These are phyloP conservation scores for Periparus ater DNA, from an alignment of 2,797 vertebrate species.

Conservation along the genomic window DNA sequence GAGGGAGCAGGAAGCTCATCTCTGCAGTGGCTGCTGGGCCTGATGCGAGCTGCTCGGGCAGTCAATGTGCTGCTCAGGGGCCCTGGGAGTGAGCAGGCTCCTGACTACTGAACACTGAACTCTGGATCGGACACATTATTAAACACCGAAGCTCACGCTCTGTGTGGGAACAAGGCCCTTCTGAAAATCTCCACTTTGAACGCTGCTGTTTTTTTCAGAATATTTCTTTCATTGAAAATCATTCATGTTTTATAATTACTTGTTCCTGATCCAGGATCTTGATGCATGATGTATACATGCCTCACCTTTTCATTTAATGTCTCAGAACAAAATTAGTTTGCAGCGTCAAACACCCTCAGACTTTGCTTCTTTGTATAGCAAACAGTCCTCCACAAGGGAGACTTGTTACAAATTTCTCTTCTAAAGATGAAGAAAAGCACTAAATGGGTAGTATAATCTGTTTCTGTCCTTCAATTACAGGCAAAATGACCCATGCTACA, in stretches of 20 bases:
- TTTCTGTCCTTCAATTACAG: background rate
- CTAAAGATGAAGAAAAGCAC: background rate
- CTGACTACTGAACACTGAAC: background rate
- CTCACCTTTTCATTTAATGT: background rate
- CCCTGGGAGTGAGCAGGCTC: background rate
- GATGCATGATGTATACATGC: background rate
- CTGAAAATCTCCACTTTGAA: background rate
- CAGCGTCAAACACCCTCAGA: background rate
- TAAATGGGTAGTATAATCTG: background rate
- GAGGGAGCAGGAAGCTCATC: constrained; percentile 45
- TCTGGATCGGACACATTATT: background rate
- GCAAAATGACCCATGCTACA: background rate
- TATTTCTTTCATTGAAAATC: background rate
- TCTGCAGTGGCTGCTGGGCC: background rate
- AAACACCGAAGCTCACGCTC: background rate
- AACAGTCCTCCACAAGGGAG: background rate
- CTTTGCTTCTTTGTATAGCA: background rate
- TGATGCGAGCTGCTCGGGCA: background rate
- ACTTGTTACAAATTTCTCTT: background rate
- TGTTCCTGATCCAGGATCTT: background rate
- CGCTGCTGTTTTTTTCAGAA: background rate
- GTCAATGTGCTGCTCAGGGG: background rate
- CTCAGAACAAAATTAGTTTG: background rate
- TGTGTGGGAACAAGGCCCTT: background rate
- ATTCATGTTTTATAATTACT: background rate